Evolutionary conservation across 2,888 invertebrate species (phyloP).

Genomic region (Sphinx pinastri): DNA sequence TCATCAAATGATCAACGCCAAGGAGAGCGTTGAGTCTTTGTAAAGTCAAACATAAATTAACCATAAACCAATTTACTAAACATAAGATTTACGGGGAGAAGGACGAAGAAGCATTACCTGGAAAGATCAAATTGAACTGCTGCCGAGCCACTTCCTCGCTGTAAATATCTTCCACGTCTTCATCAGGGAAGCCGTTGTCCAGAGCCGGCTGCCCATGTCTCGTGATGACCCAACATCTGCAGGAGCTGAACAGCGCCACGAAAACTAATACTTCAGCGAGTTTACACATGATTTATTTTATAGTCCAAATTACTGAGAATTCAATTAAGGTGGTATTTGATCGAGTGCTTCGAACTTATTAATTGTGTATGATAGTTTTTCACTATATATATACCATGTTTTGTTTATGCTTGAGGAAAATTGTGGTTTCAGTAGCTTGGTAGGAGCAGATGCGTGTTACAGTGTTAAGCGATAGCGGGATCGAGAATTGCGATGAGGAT

Average conservation of each 20-base stretch:
- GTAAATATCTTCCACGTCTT: slow-evolving; percentile 7
- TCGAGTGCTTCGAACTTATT: slow-evolving; percentile 27
- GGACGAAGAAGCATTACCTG: slow-evolving; percentile 47
- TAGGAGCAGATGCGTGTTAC: slow-evolving; percentile 26
- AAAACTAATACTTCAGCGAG: slow-evolving; percentile 20
- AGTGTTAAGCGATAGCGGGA: not conserved
- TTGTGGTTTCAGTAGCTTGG: slow-evolving; percentile 23
- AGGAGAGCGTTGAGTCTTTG: too few relatives aligned
- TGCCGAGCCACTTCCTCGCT: slow-evolving; percentile 28
- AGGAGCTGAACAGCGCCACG: slow-evolving; percentile 12
- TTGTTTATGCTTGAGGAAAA: slow-evolving; percentile 38
- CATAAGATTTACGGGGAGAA: not conserved
- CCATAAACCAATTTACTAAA: not conserved
- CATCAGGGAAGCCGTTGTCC: slow-evolving; percentile 1
- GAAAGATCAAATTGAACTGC: slow-evolving; percentile 55
- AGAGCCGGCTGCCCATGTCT: not conserved
- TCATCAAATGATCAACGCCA: too few relatives aligned
- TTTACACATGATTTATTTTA: slow-evolving; percentile 11
- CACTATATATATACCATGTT: slow-evolving; percentile 42
- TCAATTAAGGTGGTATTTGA: slow-evolving; percentile 7
- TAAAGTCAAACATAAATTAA: too few relatives aligned
- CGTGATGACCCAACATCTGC: slow-evolving; percentile 27
- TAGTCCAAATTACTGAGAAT: slow-evolving; percentile 14
- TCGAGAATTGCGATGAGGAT: not conserved
- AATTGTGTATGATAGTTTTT: slow-evolving; percentile 32